These are phyloP conservation scores for Hirtodrosophila histrioides DNA, from an alignment of 2,888 invertebrate species.

Conservation along the genomic window DNA sequence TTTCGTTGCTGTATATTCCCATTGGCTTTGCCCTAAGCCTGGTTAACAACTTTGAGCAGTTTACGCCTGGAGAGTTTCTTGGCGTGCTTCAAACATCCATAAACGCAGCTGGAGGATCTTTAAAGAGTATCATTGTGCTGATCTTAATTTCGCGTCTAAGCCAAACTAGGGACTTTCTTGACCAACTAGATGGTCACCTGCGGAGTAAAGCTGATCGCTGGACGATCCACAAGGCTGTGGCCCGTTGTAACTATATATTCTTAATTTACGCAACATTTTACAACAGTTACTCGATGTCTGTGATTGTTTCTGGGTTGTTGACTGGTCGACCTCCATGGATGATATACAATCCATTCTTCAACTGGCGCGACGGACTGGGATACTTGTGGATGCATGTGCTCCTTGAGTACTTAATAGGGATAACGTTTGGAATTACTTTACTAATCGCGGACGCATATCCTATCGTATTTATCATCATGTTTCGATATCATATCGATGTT, in stretches of 20 bases:
- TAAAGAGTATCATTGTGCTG: conserved; percentile 29
- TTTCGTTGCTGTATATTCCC: conserved; percentile 21
- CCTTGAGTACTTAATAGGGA: conserved; percentile 27
- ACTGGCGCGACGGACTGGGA: conserved; percentile 36
- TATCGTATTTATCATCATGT: conserved; percentile 27
- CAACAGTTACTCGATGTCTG: conserved; percentile 25
- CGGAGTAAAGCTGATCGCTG: conserved; percentile 23
- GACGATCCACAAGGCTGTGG: conserved; percentile 43
- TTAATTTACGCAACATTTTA: conserved; percentile 40
- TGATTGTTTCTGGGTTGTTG: conserved; percentile 20
- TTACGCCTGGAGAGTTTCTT: conserved; percentile 50
- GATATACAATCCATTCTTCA: conserved; percentile 48
- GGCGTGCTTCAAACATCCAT: conserved; percentile 35
- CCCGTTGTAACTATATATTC: conserved; percentile 36
- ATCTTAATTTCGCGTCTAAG: conserved; percentile 17
- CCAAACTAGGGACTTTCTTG: conserved; percentile 24
- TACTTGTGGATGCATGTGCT: conserved; percentile 36
- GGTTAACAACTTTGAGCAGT: conserved; percentile 28
- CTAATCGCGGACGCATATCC: conserved; percentile 36
- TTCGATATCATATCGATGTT: conserved; percentile 36
- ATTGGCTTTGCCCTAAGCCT: conserved; percentile 44
- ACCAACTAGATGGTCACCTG: conserved; percentile 33
- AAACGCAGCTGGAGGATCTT: conserved; percentile 24
- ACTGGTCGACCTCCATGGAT: conserved; percentile 41
- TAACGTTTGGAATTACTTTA: conserved; percentile 4